Evolutionary conservation across 2,888 invertebrate genomes (phyloP).

Genomic region (Agonopterix arenella): DNA sequence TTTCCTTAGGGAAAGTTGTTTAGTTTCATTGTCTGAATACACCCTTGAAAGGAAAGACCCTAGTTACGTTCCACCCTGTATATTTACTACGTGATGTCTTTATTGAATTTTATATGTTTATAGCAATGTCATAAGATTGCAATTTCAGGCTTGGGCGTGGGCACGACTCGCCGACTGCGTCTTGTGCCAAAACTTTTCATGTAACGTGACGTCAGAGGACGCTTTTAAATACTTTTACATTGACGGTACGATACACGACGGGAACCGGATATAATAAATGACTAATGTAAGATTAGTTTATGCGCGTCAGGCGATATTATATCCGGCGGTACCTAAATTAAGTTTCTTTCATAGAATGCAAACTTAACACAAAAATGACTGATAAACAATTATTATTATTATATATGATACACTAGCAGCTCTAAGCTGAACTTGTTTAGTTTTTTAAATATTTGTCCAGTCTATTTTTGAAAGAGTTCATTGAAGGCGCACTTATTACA

Average conservation of each 20-base stretch:
- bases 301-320: not conserved
- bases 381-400: too few species aligned
- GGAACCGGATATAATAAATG: slow-evolving; percentile 14
- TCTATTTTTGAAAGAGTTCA: too few species aligned
- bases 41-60: too few species aligned
- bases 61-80: too few species aligned
- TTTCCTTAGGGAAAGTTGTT: too few species aligned
- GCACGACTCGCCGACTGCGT: slow-evolving; percentile 4
- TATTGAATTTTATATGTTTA: not conserved
- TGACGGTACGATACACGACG: slow-evolving; percentile 4
- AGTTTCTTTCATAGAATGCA: too few species aligned
- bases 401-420: too few species aligned
- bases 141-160: slow-evolving; percentile 7
- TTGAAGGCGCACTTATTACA: too few species aligned
- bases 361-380: too few species aligned
- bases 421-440: too few species aligned
- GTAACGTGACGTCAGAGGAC: slow-evolving; percentile 13
- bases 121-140: slow-evolving; percentile 6
- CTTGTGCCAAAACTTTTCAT: slow-evolving; percentile 16
- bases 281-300: slow-evolving; percentile 1
- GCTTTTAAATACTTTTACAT: slow-evolving; percentile 12
- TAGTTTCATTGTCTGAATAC: too few species aligned
- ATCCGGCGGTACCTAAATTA: not conserved
- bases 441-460: too few species aligned
- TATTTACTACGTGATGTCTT: not conserved